Evolutionary conservation across 2,797 vertebrate genomes (phyloP).

Genomic region (Pangasius sanitwongsei): DNA sequence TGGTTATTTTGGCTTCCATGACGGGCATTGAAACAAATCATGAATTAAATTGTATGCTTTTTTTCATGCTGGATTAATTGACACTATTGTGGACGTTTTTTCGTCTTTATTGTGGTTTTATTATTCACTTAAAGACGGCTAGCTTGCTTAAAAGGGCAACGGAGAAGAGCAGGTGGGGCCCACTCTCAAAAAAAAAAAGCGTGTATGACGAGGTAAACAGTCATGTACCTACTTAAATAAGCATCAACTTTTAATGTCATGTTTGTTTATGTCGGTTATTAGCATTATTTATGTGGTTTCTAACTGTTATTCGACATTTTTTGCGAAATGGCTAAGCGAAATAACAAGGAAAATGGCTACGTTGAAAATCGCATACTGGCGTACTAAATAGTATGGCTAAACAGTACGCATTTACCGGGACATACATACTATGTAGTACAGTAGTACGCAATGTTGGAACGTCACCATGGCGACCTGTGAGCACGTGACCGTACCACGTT

Average conservation of each 20-base stretch:
- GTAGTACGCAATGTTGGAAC: background rate
- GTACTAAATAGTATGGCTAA: no score
- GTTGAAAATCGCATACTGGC: background rate
- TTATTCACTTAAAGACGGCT: background rate
- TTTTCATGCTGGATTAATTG: background rate
- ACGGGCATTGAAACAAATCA: background rate
- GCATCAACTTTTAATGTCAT: background rate
- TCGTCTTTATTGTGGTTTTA: background rate
- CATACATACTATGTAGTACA: background rate
- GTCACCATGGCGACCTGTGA: background rate
- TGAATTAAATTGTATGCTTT: background rate
- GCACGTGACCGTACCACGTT: background rate
- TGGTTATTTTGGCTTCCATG: constrained; percentile 4
- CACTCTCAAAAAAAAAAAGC: background rate
- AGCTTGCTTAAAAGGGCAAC: constrained; percentile 9
- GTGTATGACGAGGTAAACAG: background rate
- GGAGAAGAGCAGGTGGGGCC: background rate
- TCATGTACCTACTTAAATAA: no score
- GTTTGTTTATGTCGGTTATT: background rate
- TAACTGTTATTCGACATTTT: background rate
- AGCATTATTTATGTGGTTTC: background rate
- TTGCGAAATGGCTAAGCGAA: background rate
- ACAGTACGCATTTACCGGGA: no score
- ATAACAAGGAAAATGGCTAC: background rate
- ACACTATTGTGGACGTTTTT: background rate